These are phyloP conservation scores for Drosophila nr. fundita DNA, from an alignment of 2,888 invertebrate genomes.

Conservation along the genomic window DNA sequence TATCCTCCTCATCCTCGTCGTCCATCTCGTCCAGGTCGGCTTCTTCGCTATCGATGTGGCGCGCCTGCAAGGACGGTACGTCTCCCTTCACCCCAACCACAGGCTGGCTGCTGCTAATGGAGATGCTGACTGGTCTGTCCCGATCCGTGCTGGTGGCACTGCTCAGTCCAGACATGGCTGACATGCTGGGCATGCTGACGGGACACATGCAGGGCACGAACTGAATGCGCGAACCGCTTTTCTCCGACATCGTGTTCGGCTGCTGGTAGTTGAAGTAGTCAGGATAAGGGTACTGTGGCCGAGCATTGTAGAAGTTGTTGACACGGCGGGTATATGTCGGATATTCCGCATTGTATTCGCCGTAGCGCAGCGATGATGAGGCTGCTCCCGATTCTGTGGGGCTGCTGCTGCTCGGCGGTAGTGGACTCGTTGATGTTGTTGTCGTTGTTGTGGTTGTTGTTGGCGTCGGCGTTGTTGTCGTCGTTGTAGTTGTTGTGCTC, in stretches of 20 bases:
- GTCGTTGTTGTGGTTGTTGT: slow-evolving; percentile 47
- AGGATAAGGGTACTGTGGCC: slow-evolving; percentile 83
- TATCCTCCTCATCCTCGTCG: slow-evolving; percentile 13
- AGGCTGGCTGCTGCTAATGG: slow-evolving; percentile 32
- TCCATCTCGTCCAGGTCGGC: slow-evolving; percentile 36
- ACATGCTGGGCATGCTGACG: slow-evolving; percentile 70
- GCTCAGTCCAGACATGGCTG: slow-evolving; percentile 13
- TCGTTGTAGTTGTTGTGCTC: slow-evolving; percentile 36
- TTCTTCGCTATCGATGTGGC: slow-evolving; percentile 45
- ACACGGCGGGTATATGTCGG: slow-evolving; percentile 81
- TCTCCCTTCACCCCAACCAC: slow-evolving; percentile 12
- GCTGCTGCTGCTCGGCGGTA: slow-evolving; percentile 36
- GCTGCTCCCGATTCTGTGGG: slow-evolving; percentile 41
- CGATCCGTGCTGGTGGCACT: slow-evolving; percentile 31
- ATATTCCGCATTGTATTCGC: slow-evolving; percentile 58
- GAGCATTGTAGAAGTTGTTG: slow-evolving; percentile 73
- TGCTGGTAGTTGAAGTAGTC: slow-evolving; percentile 80
- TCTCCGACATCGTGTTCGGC: slow-evolving; percentile 37
- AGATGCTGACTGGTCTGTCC: slow-evolving; percentile 34
- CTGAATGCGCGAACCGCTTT: slow-evolving; percentile 65
- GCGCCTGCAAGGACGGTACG: slow-evolving; percentile 46
- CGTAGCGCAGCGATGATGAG: slow-evolving; percentile 37
- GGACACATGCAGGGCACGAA: slow-evolving; percentile 84
- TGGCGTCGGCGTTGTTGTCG: slow-evolving; percentile 54
- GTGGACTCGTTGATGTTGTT: slow-evolving; percentile 54